Percentiles rank a stretch among this genome's conserved stretches.
Conservation (phyloP, 2,113 vertebrate species). For the Pygoscelis adeliae region DNA sequence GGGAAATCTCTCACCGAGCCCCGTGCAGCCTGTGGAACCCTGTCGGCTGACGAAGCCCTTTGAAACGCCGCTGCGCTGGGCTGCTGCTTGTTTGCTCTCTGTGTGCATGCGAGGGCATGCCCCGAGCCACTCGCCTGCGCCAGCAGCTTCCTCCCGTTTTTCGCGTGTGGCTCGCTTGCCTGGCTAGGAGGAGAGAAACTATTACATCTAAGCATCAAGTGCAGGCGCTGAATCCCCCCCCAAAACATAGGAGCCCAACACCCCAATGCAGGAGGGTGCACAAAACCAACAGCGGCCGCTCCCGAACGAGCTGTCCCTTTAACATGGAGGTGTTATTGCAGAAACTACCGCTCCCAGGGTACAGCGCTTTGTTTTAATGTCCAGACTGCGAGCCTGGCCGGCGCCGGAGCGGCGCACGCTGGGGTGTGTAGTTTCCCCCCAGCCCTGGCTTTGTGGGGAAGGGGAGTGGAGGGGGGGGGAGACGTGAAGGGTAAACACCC, state of each 20-base stretch:
- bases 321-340: not conserved
- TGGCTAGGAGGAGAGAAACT: not conserved
- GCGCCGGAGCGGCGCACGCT: not conserved
- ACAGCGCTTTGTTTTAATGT: not conserved
- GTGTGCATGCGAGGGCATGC: not conserved
- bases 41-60: accelerated
- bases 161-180: accelerated
- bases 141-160: not conserved
- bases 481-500: not conserved
- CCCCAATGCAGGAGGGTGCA: accelerated
- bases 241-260: accelerated
- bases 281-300: not conserved
- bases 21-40: accelerated
- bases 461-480: accelerated
- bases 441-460: not conserved
- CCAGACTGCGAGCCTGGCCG: not conserved
- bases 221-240: accelerated
- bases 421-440: not conserved
- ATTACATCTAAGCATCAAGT: accelerated
- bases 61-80: accelerated
- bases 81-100: not conserved
- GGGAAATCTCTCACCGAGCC: accelerated
- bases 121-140: not conserved
- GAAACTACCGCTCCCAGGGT: conserved; percentile 45
- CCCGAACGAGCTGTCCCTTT: not conserved